Evolutionary conservation across 2,113 vertebrate species (phyloP).

Genomic region (Caretta caretta): DNA sequence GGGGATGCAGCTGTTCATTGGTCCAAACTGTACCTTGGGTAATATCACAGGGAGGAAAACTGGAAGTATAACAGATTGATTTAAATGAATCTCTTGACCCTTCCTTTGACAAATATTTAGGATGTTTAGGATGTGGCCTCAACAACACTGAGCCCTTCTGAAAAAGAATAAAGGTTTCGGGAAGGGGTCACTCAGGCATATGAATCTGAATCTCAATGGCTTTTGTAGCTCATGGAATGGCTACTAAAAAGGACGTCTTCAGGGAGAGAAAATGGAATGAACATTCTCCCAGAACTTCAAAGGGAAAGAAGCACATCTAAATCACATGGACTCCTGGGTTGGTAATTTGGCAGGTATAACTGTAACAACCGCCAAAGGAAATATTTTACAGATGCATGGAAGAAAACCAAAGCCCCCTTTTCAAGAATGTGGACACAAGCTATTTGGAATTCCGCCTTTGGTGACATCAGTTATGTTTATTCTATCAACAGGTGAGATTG

Average conservation of each 20-base stretch:
- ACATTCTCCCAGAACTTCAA: fast-evolving
- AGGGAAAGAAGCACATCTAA: not conserved
- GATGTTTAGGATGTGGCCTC: not conserved
- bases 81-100: not conserved
- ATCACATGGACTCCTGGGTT: not conserved
- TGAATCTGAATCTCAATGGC: not conserved
- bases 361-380: not conserved
- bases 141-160: not conserved
- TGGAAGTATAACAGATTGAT: not conserved
- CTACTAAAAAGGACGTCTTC: fast-evolving
- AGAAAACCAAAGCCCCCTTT: not conserved
- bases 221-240: not conserved
- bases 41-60: not conserved
- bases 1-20: too few relatives aligned
- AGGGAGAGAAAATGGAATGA: not conserved
- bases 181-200: not conserved
- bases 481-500: not conserved
- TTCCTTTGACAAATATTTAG: not conserved
- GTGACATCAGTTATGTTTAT: not conserved
- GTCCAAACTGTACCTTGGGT: too few relatives aligned
- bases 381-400: not conserved
- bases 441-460: not conserved
- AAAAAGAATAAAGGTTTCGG: not conserved
- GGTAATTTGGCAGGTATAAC: not conserved
- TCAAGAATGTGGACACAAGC: not conserved